Conservation (phyloP, 2,888 invertebrate species). For the Pristionchus japonicus region DNA sequence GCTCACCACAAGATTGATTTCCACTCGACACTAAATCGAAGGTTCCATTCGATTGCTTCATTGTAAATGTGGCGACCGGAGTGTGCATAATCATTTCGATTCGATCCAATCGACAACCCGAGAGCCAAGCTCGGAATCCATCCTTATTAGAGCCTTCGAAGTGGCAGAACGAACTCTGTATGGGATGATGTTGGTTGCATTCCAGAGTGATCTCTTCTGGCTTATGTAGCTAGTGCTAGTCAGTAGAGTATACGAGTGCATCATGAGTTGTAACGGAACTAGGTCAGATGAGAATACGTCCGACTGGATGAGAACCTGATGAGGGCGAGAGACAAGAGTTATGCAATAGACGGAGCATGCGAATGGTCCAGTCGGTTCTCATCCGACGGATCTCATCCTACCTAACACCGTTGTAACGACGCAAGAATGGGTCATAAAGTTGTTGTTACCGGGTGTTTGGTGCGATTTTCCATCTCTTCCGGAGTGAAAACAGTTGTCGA, state of each 20-base stretch:
- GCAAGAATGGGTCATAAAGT: too few species aligned
- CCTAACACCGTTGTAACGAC: too few species aligned
- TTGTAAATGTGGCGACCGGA: not conserved
- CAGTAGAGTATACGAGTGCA: too few species aligned
- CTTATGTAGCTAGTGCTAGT: too few species aligned
- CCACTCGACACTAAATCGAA: not conserved
- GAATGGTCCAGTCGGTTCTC: too few species aligned
- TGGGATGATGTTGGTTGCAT: not conserved
- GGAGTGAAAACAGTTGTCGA: not conserved
- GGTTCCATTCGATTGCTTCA: not conserved
- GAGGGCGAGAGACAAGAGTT: too few species aligned
- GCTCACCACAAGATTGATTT: not conserved
- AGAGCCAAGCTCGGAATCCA: not conserved
- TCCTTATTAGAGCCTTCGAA: not conserved
- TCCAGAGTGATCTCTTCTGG: not conserved
- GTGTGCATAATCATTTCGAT: not conserved
- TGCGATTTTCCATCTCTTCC: not conserved
- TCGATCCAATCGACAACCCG: not conserved
- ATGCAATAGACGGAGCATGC: too few species aligned
- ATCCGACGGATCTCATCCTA: too few species aligned
- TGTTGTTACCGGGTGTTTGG: not conserved
- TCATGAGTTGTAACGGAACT: too few species aligned
- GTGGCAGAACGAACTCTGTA: constrained; percentile 3
- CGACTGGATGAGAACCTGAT: too few species aligned
- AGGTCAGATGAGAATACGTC: too few species aligned